phyloP scores from a whole-genome alignment of 1,140 invertebrate genomes.

The Bemisia tabaci region DNA sequence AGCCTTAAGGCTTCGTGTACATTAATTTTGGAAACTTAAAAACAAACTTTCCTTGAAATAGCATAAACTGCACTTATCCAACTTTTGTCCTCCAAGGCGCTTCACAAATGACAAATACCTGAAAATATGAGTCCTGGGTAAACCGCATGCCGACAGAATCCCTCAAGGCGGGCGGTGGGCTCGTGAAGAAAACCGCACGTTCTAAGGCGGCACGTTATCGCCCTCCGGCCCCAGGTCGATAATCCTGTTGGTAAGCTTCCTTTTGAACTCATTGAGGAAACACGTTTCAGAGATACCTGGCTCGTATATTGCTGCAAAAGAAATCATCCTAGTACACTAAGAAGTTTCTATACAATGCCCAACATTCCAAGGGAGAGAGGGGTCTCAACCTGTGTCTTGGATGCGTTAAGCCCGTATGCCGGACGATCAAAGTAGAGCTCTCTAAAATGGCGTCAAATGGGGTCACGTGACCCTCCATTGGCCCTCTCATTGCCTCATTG shows the following conservation, averaged over 20 bases:
- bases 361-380: too few relatives aligned
- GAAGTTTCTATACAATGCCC: too few relatives aligned
- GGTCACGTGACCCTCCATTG: too few relatives aligned
- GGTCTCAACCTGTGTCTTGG: too few relatives aligned
- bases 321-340: slow-evolving; percentile 1
- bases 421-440: too few relatives aligned
- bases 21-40: too few relatives aligned
- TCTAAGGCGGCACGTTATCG: slow-evolving; percentile 77
- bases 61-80: slow-evolving; percentile 64
- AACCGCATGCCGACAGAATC: slow-evolving; percentile 70
- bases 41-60: slow-evolving; percentile 43
- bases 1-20: too few relatives aligned
- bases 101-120: slow-evolving; percentile 80
- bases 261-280: slow-evolving; percentile 64
- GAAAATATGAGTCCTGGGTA: slow-evolving; percentile 67
- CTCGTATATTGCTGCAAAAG: slow-evolving; percentile 55
- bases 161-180: slow-evolving; percentile 62
- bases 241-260: slow-evolving; percentile 65
- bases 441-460: too few relatives aligned
- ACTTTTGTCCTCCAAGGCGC: slow-evolving; percentile 61
- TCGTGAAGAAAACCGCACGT: slow-evolving; percentile 91
- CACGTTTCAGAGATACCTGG: slow-evolving; percentile 72
- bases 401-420: too few relatives aligned
- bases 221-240: slow-evolving; percentile 76
- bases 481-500: too few relatives aligned